Percentiles rank a stretch among this genome's conserved stretches.
phyloP scores from a whole-genome alignment of 2,113 vertebrate species.

The Austrofundulus limnaeus region DNA sequence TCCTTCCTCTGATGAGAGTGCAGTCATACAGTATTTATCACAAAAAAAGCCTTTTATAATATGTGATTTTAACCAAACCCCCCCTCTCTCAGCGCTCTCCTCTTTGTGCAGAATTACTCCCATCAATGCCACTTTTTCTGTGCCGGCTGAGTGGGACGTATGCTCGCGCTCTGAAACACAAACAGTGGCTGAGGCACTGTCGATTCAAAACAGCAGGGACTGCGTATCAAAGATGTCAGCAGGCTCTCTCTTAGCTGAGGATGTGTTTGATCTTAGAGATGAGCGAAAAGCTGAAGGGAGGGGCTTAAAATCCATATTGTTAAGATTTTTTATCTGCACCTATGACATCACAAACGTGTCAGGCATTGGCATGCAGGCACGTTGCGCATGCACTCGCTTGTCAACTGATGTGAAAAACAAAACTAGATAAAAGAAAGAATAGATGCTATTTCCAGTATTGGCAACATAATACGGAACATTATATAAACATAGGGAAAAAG shows the following conservation, averaged over 20 bases:
- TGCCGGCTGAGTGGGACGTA: slow-evolving; percentile 48
- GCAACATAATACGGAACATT: background rate
- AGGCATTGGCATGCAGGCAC: slow-evolving; percentile 4
- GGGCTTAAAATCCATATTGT: slow-evolving; percentile 32
- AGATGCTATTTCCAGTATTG: slow-evolving; percentile 11
- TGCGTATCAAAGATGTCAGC: slow-evolving; percentile 49
- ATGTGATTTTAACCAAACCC: slow-evolving; percentile 30
- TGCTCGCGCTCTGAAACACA: slow-evolving; percentile 38
- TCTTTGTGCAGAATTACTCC: slow-evolving; percentile 47
- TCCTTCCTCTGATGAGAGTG: slow-evolving; percentile 2
- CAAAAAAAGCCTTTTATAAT: slow-evolving; percentile 35
- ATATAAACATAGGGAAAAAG: background rate
- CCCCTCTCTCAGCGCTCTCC: background rate
- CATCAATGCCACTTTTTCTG: slow-evolving; percentile 47
- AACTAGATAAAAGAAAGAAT: background rate
- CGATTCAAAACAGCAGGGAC: slow-evolving; percentile 50
- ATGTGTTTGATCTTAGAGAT: slow-evolving; percentile 38
- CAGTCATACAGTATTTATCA: slow-evolving; percentile 40
- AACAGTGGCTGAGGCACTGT: slow-evolving; percentile 29
- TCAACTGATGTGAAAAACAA: background rate
- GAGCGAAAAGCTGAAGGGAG: slow-evolving; percentile 36
- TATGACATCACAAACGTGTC: background rate
- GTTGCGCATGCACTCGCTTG: background rate
- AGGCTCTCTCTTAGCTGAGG: slow-evolving; percentile 37
- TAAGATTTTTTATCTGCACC: slow-evolving; percentile 22